Evolutionary conservation across 2,888 invertebrate genomes (phyloP), one percentile per base, ranked within the genome.

Genomic region (Lasioglossum lativentre): DNA sequence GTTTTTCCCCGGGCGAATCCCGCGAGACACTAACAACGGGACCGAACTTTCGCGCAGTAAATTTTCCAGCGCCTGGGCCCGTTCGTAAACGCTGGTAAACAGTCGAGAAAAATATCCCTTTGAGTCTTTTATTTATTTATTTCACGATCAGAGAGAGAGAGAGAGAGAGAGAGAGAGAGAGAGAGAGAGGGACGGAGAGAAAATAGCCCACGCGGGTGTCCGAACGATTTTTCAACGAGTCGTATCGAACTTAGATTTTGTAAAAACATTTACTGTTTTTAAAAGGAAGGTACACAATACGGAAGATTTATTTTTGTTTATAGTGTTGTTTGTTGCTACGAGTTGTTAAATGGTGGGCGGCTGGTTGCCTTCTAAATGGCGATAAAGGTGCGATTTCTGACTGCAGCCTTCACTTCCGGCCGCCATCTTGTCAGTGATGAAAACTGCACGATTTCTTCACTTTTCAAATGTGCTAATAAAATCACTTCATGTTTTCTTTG

Each of bases 1-100:
- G 74, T 47, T 47, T 56, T 59, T 23, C 45, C 19, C 12, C 8
- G 19, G 42, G 16, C 19, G 56, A n/a, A 14, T 66, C 27, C 63
- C 34, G 12, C n/a, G n/a, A 63, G 40, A 30, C 52, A 19, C 42
- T n/a, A 66, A 38, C 56, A 59, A 23, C 47, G 30, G 23, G 70
- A 59, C 40, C 47, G 68, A 81, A 83, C 63, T 76, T 63, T 52
- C 52, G 52, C 45, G 76, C 72, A 30, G 75, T 76, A 80, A 83
- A 83, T 63, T 83, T 66, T 71, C 23, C 1, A 34, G 52, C 59
- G 12, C 14, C 30, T 14, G 19, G 12, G 3, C n/a, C 40, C n/a
- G 68, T n/a, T 30, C 40, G 38, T 23, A 56, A 74, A 47, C 56
- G 71, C 47, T 38, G 63, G n/a, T 68, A 47, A 79, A 68, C 34